These are phyloP conservation scores for Hypomesus transpacificus DNA, from an alignment of 2,113 vertebrate genomes.

Conservation along the genomic window DNA sequence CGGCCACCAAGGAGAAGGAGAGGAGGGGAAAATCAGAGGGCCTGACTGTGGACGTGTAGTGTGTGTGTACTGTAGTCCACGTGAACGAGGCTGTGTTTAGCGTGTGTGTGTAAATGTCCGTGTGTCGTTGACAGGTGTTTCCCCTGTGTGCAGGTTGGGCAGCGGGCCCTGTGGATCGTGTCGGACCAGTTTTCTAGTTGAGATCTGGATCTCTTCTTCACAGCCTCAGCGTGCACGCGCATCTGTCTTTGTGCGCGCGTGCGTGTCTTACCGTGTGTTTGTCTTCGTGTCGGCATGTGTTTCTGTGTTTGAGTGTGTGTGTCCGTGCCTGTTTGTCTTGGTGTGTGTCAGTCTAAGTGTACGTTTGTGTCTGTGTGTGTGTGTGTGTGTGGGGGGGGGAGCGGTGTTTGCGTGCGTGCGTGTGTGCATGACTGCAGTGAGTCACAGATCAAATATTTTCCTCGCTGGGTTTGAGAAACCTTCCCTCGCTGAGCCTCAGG, in stretches of 20 bases:
- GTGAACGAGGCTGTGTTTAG: not conserved
- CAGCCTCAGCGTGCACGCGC: constrained; percentile 36
- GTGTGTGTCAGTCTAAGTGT: constrained; percentile 24
- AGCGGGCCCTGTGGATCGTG: too few relatives aligned
- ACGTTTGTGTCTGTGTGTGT: constrained; percentile 21
- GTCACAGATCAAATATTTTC: constrained; percentile 77
- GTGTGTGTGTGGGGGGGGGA: not conserved
- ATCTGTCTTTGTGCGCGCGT: constrained; percentile 5
- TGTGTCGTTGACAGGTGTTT: constrained; percentile 9
- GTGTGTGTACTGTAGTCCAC: not conserved
- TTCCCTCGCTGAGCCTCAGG: constrained; percentile 46
- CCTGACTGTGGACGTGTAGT: not conserved
- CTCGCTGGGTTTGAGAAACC: constrained; percentile 53
- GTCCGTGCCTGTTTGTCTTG: not conserved
- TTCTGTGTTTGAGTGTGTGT: constrained; percentile 11
- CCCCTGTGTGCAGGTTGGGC: constrained; percentile 18
- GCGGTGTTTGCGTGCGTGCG: too few relatives aligned
- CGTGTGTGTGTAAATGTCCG: constrained; percentile 16
- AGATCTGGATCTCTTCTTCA: constrained; percentile 34
- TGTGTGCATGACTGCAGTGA: constrained; percentile 45
- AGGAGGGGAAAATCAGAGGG: constrained; percentile 12
- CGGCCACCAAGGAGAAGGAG: constrained; percentile 19
- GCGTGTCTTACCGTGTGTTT: constrained; percentile 1
- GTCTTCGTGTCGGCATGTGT: constrained; percentile 4
- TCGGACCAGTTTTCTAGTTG: not conserved